Evolutionary conservation across 2,888 invertebrate species (phyloP).

Genomic region (Keiferia lycopersicella): DNA sequence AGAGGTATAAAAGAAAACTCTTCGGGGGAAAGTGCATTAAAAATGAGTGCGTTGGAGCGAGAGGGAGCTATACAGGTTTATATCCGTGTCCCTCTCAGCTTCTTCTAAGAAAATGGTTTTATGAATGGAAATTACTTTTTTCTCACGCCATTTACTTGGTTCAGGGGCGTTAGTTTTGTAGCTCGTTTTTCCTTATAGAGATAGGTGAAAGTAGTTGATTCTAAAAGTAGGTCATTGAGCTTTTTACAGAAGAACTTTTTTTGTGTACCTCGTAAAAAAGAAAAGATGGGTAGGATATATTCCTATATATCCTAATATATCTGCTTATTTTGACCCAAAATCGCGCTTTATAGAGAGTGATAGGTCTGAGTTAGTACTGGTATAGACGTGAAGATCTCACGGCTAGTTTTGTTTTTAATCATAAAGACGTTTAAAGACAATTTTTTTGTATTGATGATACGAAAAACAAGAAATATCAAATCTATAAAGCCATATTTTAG

Average conservation of each 20-base stretch:
- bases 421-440: too few relatives aligned
- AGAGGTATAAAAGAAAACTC: constrained; percentile 66
- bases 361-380: too few relatives aligned
- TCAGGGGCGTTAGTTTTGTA: constrained; percentile 66
- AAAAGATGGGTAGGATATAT: not conserved
- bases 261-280: not conserved
- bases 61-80: constrained; percentile 47
- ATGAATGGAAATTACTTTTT: constrained; percentile 79
- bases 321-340: too few relatives aligned
- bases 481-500: too few relatives aligned
- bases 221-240: constrained; percentile 41
- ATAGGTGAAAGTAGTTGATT: constrained; percentile 64
- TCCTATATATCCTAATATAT: too few relatives aligned
- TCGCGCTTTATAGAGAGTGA: too few relatives aligned
- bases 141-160: constrained; percentile 72
- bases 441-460: too few relatives aligned
- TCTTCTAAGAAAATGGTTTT: constrained; percentile 74
- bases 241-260: not conserved
- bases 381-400: too few relatives aligned
- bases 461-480: too few relatives aligned
- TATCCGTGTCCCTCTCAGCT: constrained; percentile 48
- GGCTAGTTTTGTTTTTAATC: too few relatives aligned
- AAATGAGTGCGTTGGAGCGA: constrained; percentile 63
- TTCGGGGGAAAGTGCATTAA: constrained; percentile 76
- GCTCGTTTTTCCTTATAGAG: constrained; percentile 51